Base-by-base conservation (phyloP, 2,888 invertebrate species). In the Acleris holmiana region DNA sequence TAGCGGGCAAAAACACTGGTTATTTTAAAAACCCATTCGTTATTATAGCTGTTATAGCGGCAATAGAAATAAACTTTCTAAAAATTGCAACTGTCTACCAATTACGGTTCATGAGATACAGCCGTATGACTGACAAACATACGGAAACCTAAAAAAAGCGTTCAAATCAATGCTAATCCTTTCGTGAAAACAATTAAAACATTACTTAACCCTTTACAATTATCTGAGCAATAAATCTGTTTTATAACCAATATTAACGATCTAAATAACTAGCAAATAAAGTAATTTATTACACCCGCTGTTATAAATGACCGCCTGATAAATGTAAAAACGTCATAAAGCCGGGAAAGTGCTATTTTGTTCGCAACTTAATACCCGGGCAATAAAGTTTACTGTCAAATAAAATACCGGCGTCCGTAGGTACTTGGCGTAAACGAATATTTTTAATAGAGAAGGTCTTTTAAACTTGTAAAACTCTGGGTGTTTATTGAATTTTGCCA, bases 351-450 rank as follows among this genome's bases (percentile, higher is more conserved):
- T 25, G 58, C 25, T 48, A 48, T 64, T 41, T 53, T 58, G 58
- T 48, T 59, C 15, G 19, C 41, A 6, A 53, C 48, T 41, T 46
- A 54, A 64, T 48, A 29, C n/a, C 19, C 5, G 8, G 41, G 48
- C 21, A 0, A 48, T 59, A 64, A 64, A 53, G 64, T 54, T 64
- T 58, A 64, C 48, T 40, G 53, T 64, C 40, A 25, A 54, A 58
- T 58, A 54, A 58, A 57, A 29, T 44, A 7, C 21, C 23, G 25
- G 19, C 10, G 17, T 25, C 15, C 3, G 53, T n/a, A n/a, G n/a
- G n/a, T 53, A 29, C 6, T 51, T 35, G 13, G 13, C 18, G 19
- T 19, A 7, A 53, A 19, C 19, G 41, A 41, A 53, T 40, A 40
- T 40, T 40, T 53, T 53, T 40, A 44, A 15, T 44, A 17, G 6